phyloP scores from a whole-genome alignment of 2,888 invertebrate genomes.

The Watsonalla binaria region DNA sequence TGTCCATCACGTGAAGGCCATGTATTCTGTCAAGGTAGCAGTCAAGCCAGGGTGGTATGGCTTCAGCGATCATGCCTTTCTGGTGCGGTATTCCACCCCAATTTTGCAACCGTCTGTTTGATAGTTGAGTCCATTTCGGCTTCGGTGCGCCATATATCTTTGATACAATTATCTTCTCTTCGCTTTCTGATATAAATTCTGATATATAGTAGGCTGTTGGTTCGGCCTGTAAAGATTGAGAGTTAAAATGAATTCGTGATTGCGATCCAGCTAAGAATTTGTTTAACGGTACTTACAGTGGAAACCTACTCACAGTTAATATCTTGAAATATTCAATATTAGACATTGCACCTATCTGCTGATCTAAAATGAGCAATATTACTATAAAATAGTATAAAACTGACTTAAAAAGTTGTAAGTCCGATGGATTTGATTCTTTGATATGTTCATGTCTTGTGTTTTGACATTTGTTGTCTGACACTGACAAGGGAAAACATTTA shows the following conservation, averaged over 20 bases:
- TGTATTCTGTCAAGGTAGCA: conserved; percentile 84
- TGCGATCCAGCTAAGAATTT: neutral
- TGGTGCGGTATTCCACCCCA: conserved; percentile 97
- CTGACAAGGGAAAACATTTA: too few relatives aligned
- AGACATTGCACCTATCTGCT: neutral
- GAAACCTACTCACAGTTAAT: conserved; percentile 23
- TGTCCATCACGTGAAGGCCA: conserved; percentile 83
- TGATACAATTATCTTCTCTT: conserved; percentile 84
- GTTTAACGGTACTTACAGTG: neutral
- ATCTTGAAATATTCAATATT: conserved; percentile 25
- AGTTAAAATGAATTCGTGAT: neutral
- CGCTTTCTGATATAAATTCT: conserved; percentile 87
- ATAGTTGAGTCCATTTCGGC: conserved; percentile 97
- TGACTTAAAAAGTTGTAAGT: too few relatives aligned
- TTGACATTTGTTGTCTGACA: too few relatives aligned
- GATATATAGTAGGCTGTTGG: conserved; percentile 89
- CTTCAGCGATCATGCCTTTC: conserved; percentile 95
- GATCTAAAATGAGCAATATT: neutral
- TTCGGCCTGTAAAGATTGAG: conserved; percentile 63
- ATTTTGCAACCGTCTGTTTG: conserved; percentile 95
- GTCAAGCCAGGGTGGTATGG: conserved; percentile 91
- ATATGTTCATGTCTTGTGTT: too few relatives aligned
- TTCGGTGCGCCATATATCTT: conserved; percentile 89
- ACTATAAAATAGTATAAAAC: too few relatives aligned
- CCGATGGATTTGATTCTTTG: too few relatives aligned